Base-by-base conservation (phyloP, 23 tunicate genomes). In the Diplosoma virens region DNA sequence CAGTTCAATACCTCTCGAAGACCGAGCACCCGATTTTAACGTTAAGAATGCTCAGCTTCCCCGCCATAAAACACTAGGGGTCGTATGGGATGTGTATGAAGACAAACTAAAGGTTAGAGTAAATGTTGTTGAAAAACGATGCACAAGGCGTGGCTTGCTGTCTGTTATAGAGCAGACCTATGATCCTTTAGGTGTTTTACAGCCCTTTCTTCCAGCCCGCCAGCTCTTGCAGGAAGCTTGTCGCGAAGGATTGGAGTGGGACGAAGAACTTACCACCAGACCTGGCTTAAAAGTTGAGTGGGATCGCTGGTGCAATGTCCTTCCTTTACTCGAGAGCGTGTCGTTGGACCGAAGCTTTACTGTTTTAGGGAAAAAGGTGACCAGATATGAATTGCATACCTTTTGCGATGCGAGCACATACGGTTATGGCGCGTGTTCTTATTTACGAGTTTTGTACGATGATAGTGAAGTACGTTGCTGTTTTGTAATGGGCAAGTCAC, bases 141-240 rank as follows among this genome's bases (percentile, higher is more conserved):
- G 70, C n/a, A 27, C 70, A 11, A 14, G 70, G 35, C 35, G 70
- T 28, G 70, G 35, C 20, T 63, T 63, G 35, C 16, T 30, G 35
- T 63, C 70, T 5, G 30, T 63, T 7, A 63, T 63, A 26, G 70
- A 37, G 9, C 70, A 63, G 20, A 63, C 70, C 16, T 63, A 63
- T 63, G 70, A 63, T 30, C 70, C 70, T n/a, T 30, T 63, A 6
- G 70, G 70, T 16, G 3, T 30, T 7, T 30, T 25, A 4, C 33
- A 30, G 6, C 70, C 36, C 6, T 63, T 25, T 63, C 6, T 63
- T 7, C 70, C 70, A 6, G 70, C 35, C 30, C 27, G 36, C 11
- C 33, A 20, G 33, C n/a, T 63, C 35, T 36, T 63, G 7, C 70
- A 63, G n/a, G 11, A 63, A 37, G 70, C 70, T 36, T 63, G 70